A percentile compares a stretch with the other conserved stretches of the same genome.
Conservation (phyloP, 2,797 vertebrate genomes). For the Lagorchestes hirsutus region DNA sequence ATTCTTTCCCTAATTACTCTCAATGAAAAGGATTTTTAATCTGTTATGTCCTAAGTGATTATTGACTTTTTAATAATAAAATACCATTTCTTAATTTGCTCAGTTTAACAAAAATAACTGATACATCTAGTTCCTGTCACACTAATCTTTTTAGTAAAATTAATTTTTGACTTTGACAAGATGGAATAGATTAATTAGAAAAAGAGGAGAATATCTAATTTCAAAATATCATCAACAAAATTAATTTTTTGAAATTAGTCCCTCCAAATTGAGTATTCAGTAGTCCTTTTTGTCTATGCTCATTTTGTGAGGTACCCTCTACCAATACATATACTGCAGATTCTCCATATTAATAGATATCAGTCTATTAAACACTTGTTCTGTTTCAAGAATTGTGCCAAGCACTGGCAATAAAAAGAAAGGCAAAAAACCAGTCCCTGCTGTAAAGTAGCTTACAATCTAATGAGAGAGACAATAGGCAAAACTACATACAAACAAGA, state of each 20-base stretch:
- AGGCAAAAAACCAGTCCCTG: not conserved
- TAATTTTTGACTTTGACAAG: conserved; percentile 7
- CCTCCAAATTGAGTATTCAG: not conserved
- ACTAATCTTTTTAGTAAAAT: conserved; percentile 17
- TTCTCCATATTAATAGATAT: not conserved
- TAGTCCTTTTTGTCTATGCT: not conserved
- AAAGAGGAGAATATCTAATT: conserved; percentile 4
- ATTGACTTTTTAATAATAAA: not conserved
- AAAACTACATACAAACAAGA: not conserved
- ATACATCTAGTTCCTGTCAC: not conserved
- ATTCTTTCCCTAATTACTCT: conserved; percentile 5
- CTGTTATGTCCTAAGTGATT: conserved; percentile 18
- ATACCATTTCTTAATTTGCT: not conserved
- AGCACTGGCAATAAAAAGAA: not conserved
- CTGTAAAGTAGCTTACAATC: not conserved
- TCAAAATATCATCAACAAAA: not conserved
- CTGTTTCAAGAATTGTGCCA: not conserved
- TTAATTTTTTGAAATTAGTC: not conserved
- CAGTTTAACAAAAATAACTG: not conserved
- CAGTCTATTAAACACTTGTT: not conserved
- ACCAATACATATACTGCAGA: not conserved
- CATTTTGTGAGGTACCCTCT: not conserved
- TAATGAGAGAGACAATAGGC: not conserved
- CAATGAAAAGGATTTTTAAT: not conserved
- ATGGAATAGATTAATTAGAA: not conserved